phyloP scores from a whole-genome alignment of 2,113 vertebrate species.

The Actenoides hombroni region DNA sequence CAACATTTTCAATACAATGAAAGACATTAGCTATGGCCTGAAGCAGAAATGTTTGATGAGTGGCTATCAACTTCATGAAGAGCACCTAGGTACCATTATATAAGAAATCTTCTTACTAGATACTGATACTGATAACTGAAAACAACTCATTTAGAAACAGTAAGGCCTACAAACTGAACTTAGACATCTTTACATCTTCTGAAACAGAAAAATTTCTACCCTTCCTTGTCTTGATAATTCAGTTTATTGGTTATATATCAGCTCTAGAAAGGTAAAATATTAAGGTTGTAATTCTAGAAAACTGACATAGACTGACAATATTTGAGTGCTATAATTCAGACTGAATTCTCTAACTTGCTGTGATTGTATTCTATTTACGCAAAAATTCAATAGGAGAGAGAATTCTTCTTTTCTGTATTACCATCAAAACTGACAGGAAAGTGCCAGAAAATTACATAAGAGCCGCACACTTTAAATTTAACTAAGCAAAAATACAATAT shows the following conservation, averaged over 20 bases:
- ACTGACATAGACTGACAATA: neutral
- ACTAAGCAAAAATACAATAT: neutral
- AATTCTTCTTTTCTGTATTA: neutral
- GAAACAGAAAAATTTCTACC: neutral
- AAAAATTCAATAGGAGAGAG: neutral
- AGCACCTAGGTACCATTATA: neutral
- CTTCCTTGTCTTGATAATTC: neutral
- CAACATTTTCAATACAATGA: neutral
- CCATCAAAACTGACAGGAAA: neutral
- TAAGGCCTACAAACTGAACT: neutral
- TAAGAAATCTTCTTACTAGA: neutral
- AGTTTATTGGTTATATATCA: neutral
- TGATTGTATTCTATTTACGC: neutral
- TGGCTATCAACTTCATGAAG: neutral
- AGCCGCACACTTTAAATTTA: neutral
- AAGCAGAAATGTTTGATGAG: neutral
- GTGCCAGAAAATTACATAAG: neutral
- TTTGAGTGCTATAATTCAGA: neutral
- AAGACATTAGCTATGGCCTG: neutral
- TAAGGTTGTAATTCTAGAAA: neutral
- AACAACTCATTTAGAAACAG: neutral
- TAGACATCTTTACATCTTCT: neutral
- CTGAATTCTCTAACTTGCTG: neutral
- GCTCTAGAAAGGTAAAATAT: neutral
- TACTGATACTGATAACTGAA: neutral